These are phyloP conservation scores for Nymphalis c-album DNA, from an alignment of 2,888 invertebrate genomes.

Conservation along the genomic window DNA sequence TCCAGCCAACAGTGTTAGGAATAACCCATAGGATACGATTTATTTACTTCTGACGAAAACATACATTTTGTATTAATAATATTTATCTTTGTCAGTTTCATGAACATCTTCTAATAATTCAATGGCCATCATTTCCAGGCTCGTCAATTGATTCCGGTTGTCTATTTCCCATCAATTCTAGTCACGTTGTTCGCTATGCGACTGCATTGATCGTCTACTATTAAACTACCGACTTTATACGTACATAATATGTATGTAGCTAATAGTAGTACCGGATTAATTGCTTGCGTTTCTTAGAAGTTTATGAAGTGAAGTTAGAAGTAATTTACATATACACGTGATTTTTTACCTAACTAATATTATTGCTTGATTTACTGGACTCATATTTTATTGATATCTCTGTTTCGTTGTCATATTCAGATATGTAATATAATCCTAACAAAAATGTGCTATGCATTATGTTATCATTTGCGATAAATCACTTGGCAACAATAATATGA, in stretches of 20 bases:
- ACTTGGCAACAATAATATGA: slow-evolving; percentile 1
- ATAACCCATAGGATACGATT: too few species aligned
- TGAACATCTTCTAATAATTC: slow-evolving; percentile 1
- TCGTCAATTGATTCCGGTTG: slow-evolving; percentile 36
- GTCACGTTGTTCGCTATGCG: slow-evolving; percentile 49
- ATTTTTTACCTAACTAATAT: not conserved
- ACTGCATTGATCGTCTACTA: slow-evolving; percentile 16
- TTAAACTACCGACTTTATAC: slow-evolving; percentile 9
- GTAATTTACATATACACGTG: not conserved
- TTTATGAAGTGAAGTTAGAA: not conserved
- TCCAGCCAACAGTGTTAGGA: too few species aligned
- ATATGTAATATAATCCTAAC: not conserved
- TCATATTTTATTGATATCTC: not conserved
- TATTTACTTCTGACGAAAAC: too few species aligned
- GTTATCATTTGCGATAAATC: slow-evolving; percentile 4
- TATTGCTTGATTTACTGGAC: not conserved
- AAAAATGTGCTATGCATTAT: slow-evolving; percentile 4
- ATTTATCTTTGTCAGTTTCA: not conserved
- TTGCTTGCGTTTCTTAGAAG: slow-evolving; percentile 13
- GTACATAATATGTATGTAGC: not conserved
- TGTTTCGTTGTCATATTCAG: not conserved
- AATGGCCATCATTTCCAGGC: slow-evolving; percentile 18
- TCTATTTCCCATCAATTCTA: slow-evolving; percentile 59
- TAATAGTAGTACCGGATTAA: slow-evolving; percentile 8
- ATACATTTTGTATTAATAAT: not conserved